A percentile compares a stretch with the other conserved stretches of the same genome.
phyloP scores from a whole-genome alignment of 2,797 vertebrate genomes.

The Sebastes wilsoni region DNA sequence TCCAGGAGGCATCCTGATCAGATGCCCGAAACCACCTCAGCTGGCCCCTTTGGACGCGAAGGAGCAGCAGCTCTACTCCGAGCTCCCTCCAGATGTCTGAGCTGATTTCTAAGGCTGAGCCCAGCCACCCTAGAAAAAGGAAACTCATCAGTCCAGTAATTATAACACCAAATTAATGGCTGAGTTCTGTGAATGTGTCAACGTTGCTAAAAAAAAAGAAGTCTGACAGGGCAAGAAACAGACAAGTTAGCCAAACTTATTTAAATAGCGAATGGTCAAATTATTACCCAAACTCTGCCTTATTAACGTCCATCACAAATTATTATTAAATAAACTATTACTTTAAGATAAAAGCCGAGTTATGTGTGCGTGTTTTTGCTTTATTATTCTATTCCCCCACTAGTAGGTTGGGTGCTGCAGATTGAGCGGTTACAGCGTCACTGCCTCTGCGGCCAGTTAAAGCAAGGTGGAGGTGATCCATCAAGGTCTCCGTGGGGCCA shows the following conservation, averaged over 20 bases:
- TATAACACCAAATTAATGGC: not conserved
- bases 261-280: not conserved
- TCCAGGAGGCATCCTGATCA: too few species aligned
- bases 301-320: not conserved
- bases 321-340: not conserved
- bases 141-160: not conserved
- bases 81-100: too few species aligned
- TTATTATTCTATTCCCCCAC: constrained; percentile 1
- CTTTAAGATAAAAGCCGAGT: not conserved
- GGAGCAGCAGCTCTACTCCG: too few species aligned
- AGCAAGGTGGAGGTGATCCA: constrained; percentile 81
- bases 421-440: constrained; percentile 56
- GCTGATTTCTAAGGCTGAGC: too few species aligned
- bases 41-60: too few species aligned
- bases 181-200: not conserved
- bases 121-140: too few species aligned
- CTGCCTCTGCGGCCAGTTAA: constrained; percentile 71
- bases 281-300: not conserved
- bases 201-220: not conserved
- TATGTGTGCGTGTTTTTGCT: constrained; percentile 3
- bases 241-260: not conserved
- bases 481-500: constrained; percentile 82
- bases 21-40: too few species aligned
- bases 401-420: constrained; percentile 54
- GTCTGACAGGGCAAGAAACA: not conserved